phyloP scores from a whole-genome alignment of 30 jellyfish, hydroid and myxozoan species.

The Haliclystus octoradiatus region DNA sequence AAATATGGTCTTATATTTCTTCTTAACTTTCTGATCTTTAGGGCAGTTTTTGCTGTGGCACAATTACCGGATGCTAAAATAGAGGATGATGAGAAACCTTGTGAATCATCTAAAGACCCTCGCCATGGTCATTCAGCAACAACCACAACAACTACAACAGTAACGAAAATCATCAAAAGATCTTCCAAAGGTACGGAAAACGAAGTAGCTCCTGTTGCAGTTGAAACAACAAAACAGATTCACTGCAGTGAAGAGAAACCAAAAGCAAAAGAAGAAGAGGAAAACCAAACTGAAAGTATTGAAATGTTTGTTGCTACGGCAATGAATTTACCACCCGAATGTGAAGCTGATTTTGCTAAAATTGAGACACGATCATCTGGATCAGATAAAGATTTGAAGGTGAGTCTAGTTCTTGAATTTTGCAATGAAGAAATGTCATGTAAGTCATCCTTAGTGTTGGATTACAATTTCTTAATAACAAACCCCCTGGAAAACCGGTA shows the following conservation, averaged over 20 bases:
- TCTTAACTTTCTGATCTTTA: no score
- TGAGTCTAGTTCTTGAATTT: no score
- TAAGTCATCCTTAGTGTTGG: no score
- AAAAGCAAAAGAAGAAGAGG: constrained; percentile 1
- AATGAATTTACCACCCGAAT: not conserved
- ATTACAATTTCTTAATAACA: no score
- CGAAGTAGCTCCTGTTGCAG: not conserved
- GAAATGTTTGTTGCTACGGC: not conserved
- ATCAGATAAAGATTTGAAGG: not conserved
- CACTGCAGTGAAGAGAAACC: not conserved
- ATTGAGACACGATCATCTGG: not conserved
- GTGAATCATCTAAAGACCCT: constrained; percentile 37
- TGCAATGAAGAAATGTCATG: no score
- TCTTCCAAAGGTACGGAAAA: not conserved
- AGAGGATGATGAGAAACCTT: no score
- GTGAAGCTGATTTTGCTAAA: not conserved
- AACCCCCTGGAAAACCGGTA: no score
- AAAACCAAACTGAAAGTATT: not conserved
- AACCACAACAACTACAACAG: constrained; percentile 25
- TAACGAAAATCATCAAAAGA: not conserved
- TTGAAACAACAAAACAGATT: no score
- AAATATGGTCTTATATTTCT: no score
- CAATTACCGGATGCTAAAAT: no score
- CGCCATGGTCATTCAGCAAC: constrained; percentile 15
- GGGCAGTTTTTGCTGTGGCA: no score